These are phyloP conservation scores for Campopleginae sp. DNA, from an alignment of 2,888 invertebrate species.

Conservation along the genomic window DNA sequence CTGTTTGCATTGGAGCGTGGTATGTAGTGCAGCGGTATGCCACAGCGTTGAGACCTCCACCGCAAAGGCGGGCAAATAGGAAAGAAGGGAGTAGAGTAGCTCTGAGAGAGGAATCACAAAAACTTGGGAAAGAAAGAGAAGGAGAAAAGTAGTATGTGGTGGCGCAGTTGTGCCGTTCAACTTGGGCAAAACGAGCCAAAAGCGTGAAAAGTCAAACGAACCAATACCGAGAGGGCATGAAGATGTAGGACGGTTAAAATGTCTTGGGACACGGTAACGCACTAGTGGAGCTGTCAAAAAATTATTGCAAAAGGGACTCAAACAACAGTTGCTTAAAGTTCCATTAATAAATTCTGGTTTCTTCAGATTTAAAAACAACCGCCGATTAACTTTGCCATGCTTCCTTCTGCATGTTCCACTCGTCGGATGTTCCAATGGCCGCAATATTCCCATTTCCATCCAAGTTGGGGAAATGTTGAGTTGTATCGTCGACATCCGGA, in stretches of 20 bases:
- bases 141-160: conserved; percentile 51
- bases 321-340: background rate
- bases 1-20: conserved; percentile 78
- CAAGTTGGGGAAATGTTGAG: conserved; percentile 15
- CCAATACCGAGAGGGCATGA: background rate
- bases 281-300: background rate
- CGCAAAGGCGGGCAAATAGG: conserved; percentile 62
- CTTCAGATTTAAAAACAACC: background rate
- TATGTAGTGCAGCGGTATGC: conserved; percentile 52
- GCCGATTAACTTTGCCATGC: background rate
- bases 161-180: conserved; percentile 34
- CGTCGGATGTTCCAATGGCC: background rate
- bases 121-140: conserved; percentile 57
- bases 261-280: background rate
- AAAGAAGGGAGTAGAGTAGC: conserved; percentile 45
- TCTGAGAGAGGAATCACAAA: conserved; percentile 25
- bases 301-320: background rate
- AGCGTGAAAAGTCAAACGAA: conserved; percentile 32
- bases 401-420: background rate
- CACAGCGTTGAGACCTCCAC: conserved; percentile 57
- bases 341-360: background rate
- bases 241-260: conserved; percentile 10
- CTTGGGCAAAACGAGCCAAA: conserved; percentile 30
- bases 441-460: conserved; percentile 22
- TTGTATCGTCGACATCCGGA: background rate